These are phyloP conservation scores for Marronus borbonicus DNA, from an alignment of 2,888 invertebrate species.

Conservation along the genomic window DNA sequence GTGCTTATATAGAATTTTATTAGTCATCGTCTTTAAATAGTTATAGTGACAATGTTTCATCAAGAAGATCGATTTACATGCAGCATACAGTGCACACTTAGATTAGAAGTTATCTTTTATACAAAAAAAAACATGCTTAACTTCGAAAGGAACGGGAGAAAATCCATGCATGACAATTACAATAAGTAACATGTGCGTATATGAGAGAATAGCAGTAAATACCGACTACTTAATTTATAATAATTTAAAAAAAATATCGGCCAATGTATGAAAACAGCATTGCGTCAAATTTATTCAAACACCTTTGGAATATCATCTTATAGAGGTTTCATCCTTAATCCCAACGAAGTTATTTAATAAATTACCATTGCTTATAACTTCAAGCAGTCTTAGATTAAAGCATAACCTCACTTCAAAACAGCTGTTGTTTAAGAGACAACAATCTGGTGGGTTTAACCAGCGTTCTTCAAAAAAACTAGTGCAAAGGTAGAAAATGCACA, in stretches of 20 bases:
- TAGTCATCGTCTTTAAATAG: conserved; percentile 38
- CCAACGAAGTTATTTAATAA: neutral
- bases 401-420: conserved; percentile 42
- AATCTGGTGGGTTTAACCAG: conserved; percentile 54
- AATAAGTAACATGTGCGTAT: neutral
- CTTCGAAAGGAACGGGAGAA: too few relatives aligned
- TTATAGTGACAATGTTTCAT: neutral
- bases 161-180: too few relatives aligned
- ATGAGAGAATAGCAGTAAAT: neutral
- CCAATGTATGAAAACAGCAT: conserved; percentile 30
- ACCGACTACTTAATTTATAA: neutral
- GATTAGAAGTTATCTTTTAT: too few relatives aligned
- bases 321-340: neutral
- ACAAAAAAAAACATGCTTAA: too few relatives aligned
- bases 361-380: neutral
- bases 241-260: conserved; percentile 39
- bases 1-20: neutral
- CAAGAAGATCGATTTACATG: too few relatives aligned
- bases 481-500: conserved; percentile 30
- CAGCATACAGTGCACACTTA: too few relatives aligned
- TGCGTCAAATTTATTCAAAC: conserved; percentile 30
- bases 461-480: conserved; percentile 22
- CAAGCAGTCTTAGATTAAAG: neutral
- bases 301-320: neutral
- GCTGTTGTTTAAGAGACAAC: conserved; percentile 24